Percentiles rank a stretch among this genome's conserved stretches.
Conservation (phyloP, 2,797 vertebrate genomes). For the Tolypeutes matacus region DNA sequence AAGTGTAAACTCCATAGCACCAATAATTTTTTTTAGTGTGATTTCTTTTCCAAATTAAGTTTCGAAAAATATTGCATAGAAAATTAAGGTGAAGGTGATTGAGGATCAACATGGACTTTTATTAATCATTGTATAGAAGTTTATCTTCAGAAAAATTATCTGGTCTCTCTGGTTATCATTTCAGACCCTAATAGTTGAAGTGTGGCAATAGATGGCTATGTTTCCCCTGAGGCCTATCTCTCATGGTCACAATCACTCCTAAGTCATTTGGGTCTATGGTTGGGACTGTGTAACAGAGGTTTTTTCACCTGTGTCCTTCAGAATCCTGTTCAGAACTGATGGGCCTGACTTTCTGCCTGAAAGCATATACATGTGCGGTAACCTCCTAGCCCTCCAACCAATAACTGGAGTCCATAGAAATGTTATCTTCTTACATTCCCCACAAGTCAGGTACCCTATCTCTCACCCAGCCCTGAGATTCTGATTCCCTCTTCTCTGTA, state of each 20-base stretch:
- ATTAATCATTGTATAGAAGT: neutral
- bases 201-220: neutral
- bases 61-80: constrained; percentile 66
- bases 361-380: neutral
- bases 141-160: neutral
- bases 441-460: fast-evolving
- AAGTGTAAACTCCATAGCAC: neutral
- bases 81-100: constrained; percentile 47
- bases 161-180: neutral
- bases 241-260: neutral
- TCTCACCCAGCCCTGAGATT: neutral
- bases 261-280: neutral
- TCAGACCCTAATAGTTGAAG: neutral
- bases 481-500: neutral
- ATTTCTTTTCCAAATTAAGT: constrained; percentile 52
- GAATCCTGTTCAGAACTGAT: neutral
- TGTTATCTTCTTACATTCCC: neutral
- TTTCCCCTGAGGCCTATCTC: neutral
- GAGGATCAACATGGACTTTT: constrained; percentile 1
- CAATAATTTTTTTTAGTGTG: constrained; percentile 29
- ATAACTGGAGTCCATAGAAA: neutral
- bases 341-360: neutral
- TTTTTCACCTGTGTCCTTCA: neutral
- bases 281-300: no score
- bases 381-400: neutral